Evolutionary conservation across 2,888 invertebrate genomes (phyloP), one percentile per base, ranked within the genome.

Genomic region (Fragum sueziense): DNA sequence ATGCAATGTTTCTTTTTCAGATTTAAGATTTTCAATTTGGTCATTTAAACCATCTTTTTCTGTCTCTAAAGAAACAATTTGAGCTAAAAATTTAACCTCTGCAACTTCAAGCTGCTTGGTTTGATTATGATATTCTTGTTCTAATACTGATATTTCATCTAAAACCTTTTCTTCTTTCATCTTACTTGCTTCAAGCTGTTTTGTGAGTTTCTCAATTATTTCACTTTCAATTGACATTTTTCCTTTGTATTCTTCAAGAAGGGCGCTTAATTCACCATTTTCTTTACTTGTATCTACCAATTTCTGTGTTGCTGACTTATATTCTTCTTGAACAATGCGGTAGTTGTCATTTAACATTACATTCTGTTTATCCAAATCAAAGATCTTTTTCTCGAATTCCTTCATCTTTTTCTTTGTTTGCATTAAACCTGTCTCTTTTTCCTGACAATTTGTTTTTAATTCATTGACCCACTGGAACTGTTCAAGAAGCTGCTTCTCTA

Each of bases 1-100:
- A 41, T 65, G 22, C n/a, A 25, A 25, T 4, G 31, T 3, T 47
- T 51, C 47, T 1, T 11, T 41, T 25, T 47, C 11, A 6, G 9
- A 11, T 27, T 47, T 74, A 17, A 74, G 31, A 27, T 79, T 82
- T 68, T 76, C 73, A 41, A 79, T 33, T 20, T 76, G 78, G 62
- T 70, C 27, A 3, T 41, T 70, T 20, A 82, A 52, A 47, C 70
- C 51, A 77, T 82, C 82, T 77, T 84, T 84, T 70, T 85, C 85
- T 57, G 76, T 80, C 51, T 76, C 78, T 31, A 80, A 37, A 54
- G 70, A 72, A 31, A 83, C 79, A 59, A 83, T 59, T 6, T 72
- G 57, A 52, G 79, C 79, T n/a, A 83, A 62, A 27, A 79, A 83
- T 59, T 83, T 83, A 1, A 80, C 75, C 73, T 83, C 82, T 51